Percentiles rank a stretch among this genome's conserved stretches.
Evolutionary conservation across 2,888 invertebrate genomes (phyloP).

Genomic region (Piscicola geometra): DNA sequence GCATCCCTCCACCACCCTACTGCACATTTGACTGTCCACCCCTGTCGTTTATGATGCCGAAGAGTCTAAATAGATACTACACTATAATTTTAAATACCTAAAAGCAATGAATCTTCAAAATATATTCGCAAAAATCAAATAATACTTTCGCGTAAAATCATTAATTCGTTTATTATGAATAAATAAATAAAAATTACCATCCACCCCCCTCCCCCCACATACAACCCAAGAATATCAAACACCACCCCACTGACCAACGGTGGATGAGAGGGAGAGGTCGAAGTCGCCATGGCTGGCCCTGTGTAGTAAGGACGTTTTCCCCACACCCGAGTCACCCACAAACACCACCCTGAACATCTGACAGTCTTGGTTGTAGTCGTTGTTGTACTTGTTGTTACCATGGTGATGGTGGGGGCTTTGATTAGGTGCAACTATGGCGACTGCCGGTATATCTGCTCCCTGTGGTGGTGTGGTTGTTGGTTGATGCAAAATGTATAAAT

Average conservation of each 20-base stretch:
- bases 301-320: conserved; percentile 90
- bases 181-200: not conserved
- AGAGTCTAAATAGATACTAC: not conserved
- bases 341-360: conserved; percentile 57
- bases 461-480: too few species aligned
- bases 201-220: too few species aligned
- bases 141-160: too few species aligned
- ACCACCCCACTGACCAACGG: too few species aligned
- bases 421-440: not conserved
- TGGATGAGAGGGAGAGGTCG: conserved; percentile 79
- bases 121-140: too few species aligned
- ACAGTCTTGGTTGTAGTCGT: not conserved
- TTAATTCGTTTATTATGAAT: not conserved
- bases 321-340: conserved; percentile 82
- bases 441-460: not conserved
- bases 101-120: not conserved
- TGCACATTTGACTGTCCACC: conserved; percentile 36
- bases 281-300: conserved; percentile 91
- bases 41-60: too few species aligned
- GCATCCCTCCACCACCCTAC: conserved; percentile 24
- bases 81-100: not conserved
- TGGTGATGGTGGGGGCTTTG: not conserved
- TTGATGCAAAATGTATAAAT: too few species aligned
- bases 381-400: too few species aligned
- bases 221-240: too few species aligned